A percentile compares a stretch with the other conserved stretches of the same genome.
Evolutionary conservation across 2,797 vertebrate species (phyloP).

Genomic region (Protonibea diacanthus): DNA sequence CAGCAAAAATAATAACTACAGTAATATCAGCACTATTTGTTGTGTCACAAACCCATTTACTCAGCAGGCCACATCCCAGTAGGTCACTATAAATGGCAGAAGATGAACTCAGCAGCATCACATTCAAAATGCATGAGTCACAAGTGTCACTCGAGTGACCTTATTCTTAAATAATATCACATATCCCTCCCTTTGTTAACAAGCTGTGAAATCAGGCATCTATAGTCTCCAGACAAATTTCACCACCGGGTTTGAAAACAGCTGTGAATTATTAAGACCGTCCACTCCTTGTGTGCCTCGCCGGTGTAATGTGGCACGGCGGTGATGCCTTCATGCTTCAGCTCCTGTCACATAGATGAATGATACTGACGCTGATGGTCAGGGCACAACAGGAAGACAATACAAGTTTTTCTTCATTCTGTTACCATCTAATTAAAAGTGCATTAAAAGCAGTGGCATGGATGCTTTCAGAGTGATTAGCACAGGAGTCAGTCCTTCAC

Average conservation of each 20-base stretch:
- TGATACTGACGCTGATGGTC: slow-evolving; percentile 6
- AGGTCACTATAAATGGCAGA: neutral
- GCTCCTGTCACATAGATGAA: slow-evolving; percentile 11
- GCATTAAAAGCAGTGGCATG: slow-evolving; percentile 29
- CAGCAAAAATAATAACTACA: too few relatives aligned
- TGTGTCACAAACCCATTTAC: neutral
- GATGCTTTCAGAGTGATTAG: slow-evolving; percentile 48
- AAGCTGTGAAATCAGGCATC: slow-evolving; percentile 63
- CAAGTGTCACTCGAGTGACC: slow-evolving; percentile 28
- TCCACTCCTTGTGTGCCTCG: slow-evolving; percentile 24
- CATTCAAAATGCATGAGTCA: slow-evolving; percentile 15
- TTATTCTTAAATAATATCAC: slow-evolving; percentile 57
- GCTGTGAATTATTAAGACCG: slow-evolving; percentile 67
- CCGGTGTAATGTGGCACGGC: slow-evolving; percentile 15
- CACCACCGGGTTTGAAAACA: slow-evolving; percentile 36
- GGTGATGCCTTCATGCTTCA: neutral
- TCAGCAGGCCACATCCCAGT: neutral
- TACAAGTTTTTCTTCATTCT: slow-evolving; percentile 7
- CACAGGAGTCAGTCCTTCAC: slow-evolving; percentile 26
- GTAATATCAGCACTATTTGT: too few relatives aligned
- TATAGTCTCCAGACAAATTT: slow-evolving; percentile 46
- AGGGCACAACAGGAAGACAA: slow-evolving; percentile 1
- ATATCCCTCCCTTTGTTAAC: slow-evolving; percentile 47
- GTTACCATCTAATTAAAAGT: slow-evolving; percentile 15
- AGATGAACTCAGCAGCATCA: slow-evolving; percentile 1